These are phyloP conservation scores for Rugalucina vietnamica DNA, from an alignment of 2,888 invertebrate species.

Conservation along the genomic window DNA sequence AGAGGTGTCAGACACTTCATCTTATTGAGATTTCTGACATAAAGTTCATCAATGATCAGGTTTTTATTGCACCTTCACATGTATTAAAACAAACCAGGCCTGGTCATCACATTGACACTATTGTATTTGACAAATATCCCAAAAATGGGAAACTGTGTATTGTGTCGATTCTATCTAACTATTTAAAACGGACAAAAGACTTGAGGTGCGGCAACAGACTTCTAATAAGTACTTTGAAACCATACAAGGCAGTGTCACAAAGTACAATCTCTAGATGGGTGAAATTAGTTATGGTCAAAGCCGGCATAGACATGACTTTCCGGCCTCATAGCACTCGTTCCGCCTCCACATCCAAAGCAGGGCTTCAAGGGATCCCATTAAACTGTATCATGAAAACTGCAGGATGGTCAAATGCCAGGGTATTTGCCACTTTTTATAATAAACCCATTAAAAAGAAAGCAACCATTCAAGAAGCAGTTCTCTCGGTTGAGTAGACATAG, in stretches of 20 bases:
- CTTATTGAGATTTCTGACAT: not conserved
- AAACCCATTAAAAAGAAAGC: slow-evolving; percentile 9
- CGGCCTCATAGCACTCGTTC: slow-evolving; percentile 9
- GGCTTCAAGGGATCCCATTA: slow-evolving; percentile 7
- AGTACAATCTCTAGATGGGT: slow-evolving; percentile 17
- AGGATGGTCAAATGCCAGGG: slow-evolving; percentile 26
- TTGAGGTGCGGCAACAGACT: not conserved
- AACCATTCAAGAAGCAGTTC: too few relatives aligned
- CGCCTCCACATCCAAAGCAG: slow-evolving; percentile 24
- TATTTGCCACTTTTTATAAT: slow-evolving; percentile 19
- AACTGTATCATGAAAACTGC: slow-evolving; percentile 17
- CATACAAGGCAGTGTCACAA: slow-evolving; percentile 7
- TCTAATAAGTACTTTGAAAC: slow-evolving; percentile 11
- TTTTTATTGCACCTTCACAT: not conserved
- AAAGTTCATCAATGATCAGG: not conserved
- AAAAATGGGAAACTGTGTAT: not conserved
- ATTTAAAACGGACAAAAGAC: slow-evolving; percentile 1
- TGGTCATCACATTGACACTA: not conserved
- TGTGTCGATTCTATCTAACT: too few relatives aligned
- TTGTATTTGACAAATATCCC: not conserved
- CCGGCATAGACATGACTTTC: slow-evolving; percentile 1
- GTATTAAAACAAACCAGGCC: slow-evolving; percentile 4
- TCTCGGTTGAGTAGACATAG: too few relatives aligned
- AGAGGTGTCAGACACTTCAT: not conserved
- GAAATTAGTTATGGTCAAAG: slow-evolving; percentile 7